phyloP scores from a whole-genome alignment of 2,113 vertebrate species.

The Anarrhichthys ocellatus region DNA sequence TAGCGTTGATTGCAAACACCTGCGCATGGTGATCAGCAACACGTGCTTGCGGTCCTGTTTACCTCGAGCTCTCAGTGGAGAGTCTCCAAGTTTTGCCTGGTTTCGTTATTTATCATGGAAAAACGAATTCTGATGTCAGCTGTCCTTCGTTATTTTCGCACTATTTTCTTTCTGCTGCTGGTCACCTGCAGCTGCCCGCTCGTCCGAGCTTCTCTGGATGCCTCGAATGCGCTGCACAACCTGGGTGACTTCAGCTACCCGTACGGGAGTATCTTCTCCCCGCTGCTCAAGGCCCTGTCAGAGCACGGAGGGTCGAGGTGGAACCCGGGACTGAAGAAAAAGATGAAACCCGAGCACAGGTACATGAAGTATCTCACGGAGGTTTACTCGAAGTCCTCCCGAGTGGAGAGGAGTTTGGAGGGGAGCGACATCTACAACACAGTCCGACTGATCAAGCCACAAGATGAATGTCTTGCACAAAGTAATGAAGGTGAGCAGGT shows the following conservation, averaged over 20 bases:
- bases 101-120: constrained; percentile 67
- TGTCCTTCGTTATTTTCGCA: constrained; percentile 38
- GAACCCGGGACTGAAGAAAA: constrained; percentile 56
- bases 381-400: constrained; percentile 88
- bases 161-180: constrained; percentile 57
- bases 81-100: constrained; percentile 17
- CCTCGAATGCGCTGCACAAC: constrained; percentile 34
- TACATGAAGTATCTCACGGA: constrained; percentile 92
- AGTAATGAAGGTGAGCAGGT: constrained; percentile 68
- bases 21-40: constrained; percentile 57
- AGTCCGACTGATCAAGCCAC: constrained; percentile 89
- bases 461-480: constrained; percentile 79
- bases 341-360: constrained; percentile 83
- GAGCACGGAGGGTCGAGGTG: constrained; percentile 72
- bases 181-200: constrained; percentile 46
- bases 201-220: constrained; percentile 18
- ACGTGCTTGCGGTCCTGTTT: constrained; percentile 56
- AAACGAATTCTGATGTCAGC: constrained; percentile 54
- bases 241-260: constrained; percentile 24
- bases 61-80: constrained; percentile 48
- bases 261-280: constrained; percentile 82
- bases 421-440: constrained; percentile 88
- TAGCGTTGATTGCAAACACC: constrained; percentile 79
- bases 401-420: constrained; percentile 85
- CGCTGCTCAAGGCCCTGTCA: constrained; percentile 87